Evolutionary conservation across 1,140 invertebrate species (phyloP).

Genomic region (silkworm (Bombyx mori)): DNA sequence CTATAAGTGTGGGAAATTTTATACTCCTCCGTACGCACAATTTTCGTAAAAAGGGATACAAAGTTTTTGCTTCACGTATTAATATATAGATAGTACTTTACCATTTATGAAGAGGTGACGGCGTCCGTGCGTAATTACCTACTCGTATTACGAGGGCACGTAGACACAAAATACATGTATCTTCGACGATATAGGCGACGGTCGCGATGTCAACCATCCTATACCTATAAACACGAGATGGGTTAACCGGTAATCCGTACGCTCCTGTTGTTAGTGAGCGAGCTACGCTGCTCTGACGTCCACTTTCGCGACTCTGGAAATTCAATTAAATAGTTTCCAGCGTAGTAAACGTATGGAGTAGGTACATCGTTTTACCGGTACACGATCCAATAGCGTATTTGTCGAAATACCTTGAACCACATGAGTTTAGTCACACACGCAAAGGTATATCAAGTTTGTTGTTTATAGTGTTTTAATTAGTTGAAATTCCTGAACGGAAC

Average conservation of each 20-base stretch:
- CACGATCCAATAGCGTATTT: constrained; percentile 18
- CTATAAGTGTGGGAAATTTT: no score
- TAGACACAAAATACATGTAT: constrained; percentile 21
- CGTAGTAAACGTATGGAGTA: constrained; percentile 20
- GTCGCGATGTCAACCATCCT: constrained; percentile 16
- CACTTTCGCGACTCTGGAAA: constrained; percentile 38
- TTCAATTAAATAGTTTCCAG: constrained; percentile 46
- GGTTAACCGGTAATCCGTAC: constrained; percentile 35
- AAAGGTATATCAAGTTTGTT: no score
- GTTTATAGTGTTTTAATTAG: no score
- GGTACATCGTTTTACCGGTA: neutral
- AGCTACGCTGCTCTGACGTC: constrained; percentile 17
- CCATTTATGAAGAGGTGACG: neutral
- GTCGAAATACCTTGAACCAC: constrained; percentile 18
- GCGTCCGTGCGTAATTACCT: constrained; percentile 2
- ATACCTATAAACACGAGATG: constrained; percentile 29
- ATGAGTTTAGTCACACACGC: no score
- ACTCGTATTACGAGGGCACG: constrained; percentile 16
- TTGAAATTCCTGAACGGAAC: no score
- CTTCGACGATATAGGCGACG: constrained; percentile 19
- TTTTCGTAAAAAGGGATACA: no score
- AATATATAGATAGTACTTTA: no score
- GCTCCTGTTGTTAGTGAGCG: constrained; percentile 34
- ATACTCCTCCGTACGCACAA: no score
- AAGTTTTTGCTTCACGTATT: no score